phyloP scores from a whole-genome alignment of 1,140 invertebrate species.

The Coptotermes formosanus region DNA sequence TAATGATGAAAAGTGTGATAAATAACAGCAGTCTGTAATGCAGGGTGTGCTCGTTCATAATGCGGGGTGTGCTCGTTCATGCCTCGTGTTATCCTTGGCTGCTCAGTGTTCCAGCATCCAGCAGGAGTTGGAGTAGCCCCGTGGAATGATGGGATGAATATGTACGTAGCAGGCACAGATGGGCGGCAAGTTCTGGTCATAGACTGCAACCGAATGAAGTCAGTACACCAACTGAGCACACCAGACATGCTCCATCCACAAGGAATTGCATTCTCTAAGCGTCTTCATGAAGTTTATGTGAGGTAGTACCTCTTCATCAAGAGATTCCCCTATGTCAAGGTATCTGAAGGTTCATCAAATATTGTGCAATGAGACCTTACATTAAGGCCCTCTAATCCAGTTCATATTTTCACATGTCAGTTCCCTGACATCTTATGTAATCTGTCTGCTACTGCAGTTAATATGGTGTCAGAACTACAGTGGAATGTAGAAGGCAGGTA shows the following conservation, averaged over 20 bases:
- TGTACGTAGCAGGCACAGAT: constrained; percentile 59
- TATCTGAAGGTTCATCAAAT: too few relatives aligned
- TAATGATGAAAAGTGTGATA: too few relatives aligned
- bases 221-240: constrained; percentile 50
- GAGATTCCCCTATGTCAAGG: too few relatives aligned
- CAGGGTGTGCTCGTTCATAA: constrained; percentile 38
- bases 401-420: too few relatives aligned
- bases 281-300: constrained; percentile 61
- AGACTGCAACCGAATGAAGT: constrained; percentile 53
- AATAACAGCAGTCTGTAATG: neutral
- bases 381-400: too few relatives aligned
- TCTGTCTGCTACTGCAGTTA: too few relatives aligned
- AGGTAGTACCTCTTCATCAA: constrained; percentile 42
- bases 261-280: constrained; percentile 62
- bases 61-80: too few relatives aligned
- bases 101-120: constrained; percentile 49
- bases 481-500: too few relatives aligned
- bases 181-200: constrained; percentile 53
- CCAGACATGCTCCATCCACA: constrained; percentile 64
- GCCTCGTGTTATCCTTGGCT: constrained; percentile 35
- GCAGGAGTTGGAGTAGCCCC: constrained; percentile 58
- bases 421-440: too few relatives aligned
- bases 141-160: constrained; percentile 50
- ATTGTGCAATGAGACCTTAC: too few relatives aligned
- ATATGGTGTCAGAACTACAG: too few relatives aligned